Evolutionary conservation across 2,797 vertebrate genomes (phyloP), one percentile per base, ranked within the genome.

Genomic region (Alosa sapidissima): DNA sequence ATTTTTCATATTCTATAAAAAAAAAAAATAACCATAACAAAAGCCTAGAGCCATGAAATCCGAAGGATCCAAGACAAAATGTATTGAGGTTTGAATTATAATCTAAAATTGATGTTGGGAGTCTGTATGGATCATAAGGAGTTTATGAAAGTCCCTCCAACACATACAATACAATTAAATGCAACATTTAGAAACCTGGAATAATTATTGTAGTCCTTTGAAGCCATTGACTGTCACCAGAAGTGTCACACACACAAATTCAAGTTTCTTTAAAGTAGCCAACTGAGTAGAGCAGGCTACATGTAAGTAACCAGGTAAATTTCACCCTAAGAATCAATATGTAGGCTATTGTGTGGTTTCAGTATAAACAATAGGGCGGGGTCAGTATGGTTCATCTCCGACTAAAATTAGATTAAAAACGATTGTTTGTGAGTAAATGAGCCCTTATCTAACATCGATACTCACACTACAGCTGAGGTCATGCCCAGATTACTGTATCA

Each of bases 401-500:
- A 6, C 13, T 45, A 45, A 41, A 75, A 75, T 75, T 45, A 4
- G 36, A 41, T 5, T 75, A 10, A 5, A 75, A 45, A 13, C 28
- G 33, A 36, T 7, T 55, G 14, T 55, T 4, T 14, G 33, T 14
- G 33, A 75, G 68, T 75, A 14, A 75, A 75, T 75, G 3, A 33
- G 6, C 41, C 19, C 68, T 68, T 85, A 68, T 81, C 84, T 86
- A 65, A 86, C 81, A 83, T 51, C 33, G 7, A 33, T 87, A 81
- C 68, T 75, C 33, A 41, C 68, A 41, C 68, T 16, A 41, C 82
- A 36, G 28, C 62, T 54, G 52, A 48, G 83, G 88, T 88, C 85
- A 86, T 85, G 86, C 81, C 49, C 85, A 54, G 72, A 83, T 89
- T 62, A 84, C 65, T 36, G 68, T 51, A 82, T 85, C 88, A 89